A percentile compares a stretch with the other conserved stretches of the same genome.
Conservation (phyloP, 2,113 vertebrate genomes). For the Hipposideros armiger region DNA sequence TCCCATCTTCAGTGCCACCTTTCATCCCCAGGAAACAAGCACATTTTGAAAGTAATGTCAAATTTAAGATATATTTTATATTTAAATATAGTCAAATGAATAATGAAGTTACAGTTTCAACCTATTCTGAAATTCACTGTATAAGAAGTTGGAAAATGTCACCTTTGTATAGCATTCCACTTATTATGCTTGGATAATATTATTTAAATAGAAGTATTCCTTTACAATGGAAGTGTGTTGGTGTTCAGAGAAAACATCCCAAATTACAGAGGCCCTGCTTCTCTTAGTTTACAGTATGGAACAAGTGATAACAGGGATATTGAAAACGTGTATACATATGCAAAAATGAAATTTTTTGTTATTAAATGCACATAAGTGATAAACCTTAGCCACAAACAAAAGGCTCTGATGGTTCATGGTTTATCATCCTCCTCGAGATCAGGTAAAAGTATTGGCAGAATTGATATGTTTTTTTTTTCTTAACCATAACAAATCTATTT, state of each 20-base stretch:
- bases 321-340: not conserved
- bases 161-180: not conserved
- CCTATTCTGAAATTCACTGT: not conserved
- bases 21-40: not conserved
- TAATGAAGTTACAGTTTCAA: not conserved
- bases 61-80: not conserved
- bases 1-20: not conserved
- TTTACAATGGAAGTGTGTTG: not conserved
- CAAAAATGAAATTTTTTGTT: conserved; percentile 16
- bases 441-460: not conserved
- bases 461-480: not conserved
- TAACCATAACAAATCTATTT: conserved; percentile 20
- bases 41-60: not conserved
- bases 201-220: not conserved
- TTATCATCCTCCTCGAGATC: conserved; percentile 16
- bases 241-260: not conserved
- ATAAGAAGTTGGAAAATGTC: not conserved
- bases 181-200: not conserved
- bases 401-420: not conserved
- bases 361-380: not conserved
- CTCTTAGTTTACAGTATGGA: not conserved
- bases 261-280: not conserved
- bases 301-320: not conserved
- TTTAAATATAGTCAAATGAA: conserved; percentile 22
- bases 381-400: not conserved